phyloP scores from a whole-genome alignment of 1,140 invertebrate genomes.

The Whitmania pigra region DNA sequence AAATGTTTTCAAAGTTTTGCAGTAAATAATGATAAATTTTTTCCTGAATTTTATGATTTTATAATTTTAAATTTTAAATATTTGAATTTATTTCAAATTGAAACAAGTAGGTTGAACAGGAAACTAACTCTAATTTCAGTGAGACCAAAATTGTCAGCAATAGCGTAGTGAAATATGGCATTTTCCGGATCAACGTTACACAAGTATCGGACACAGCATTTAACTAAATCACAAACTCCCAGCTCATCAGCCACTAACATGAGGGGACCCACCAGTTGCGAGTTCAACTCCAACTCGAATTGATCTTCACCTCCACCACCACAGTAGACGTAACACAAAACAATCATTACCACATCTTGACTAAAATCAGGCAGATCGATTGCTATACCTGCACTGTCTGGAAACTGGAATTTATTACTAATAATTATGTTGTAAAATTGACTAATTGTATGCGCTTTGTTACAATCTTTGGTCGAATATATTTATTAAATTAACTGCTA shows the following conservation, averaged over 20 bases:
- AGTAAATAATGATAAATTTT: constrained; percentile 5
- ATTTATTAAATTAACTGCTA: too few species aligned
- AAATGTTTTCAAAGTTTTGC: constrained; percentile 10
- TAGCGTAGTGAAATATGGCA: constrained; percentile 11
- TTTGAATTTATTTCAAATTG: neutral
- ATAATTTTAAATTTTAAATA: neutral
- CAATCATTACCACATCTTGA: constrained; percentile 5
- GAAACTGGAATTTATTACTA: constrained; percentile 10
- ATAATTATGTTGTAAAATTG: neutral
- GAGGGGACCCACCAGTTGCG: constrained; percentile 7
- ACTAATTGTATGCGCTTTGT: too few species aligned
- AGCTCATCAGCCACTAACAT: constrained; percentile 9
- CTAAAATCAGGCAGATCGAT: constrained; percentile 13
- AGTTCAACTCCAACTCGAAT: constrained; percentile 6
- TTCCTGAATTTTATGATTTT: neutral
- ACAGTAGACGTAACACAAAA: constrained; percentile 11
- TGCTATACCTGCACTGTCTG: constrained; percentile 10
- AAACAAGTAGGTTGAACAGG: neutral
- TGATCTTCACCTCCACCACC: constrained; percentile 5
- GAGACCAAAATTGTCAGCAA: constrained; percentile 16
- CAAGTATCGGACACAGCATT: neutral
- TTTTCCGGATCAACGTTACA: neutral
- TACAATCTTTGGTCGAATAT: too few species aligned
- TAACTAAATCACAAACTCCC: constrained; percentile 8
- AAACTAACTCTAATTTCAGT: constrained; percentile 8